phyloP scores from a whole-genome alignment of 2,888 invertebrate genomes.

The Carpatolechia fugitivella region DNA sequence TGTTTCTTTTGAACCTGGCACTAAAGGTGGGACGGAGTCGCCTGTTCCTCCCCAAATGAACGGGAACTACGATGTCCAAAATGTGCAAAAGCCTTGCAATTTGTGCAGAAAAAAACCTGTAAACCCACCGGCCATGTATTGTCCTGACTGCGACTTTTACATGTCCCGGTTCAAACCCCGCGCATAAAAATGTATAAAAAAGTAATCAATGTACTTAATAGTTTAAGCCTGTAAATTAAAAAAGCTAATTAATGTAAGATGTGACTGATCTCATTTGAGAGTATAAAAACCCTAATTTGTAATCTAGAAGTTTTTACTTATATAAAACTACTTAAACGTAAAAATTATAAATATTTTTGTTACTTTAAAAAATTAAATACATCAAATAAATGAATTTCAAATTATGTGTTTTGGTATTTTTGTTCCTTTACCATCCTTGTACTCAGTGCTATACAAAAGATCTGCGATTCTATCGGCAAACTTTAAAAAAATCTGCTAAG shows the following conservation, averaged over 20 bases:
- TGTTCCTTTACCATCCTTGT: background rate
- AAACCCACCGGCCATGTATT: constrained; percentile 88
- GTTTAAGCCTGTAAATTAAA: constrained; percentile 17
- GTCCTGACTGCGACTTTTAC: constrained; percentile 95
- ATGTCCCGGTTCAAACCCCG: constrained; percentile 90
- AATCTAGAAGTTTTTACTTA: constrained; percentile 22
- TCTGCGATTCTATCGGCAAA: background rate
- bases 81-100: constrained; percentile 84
- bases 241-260: constrained; percentile 23
- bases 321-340: constrained; percentile 15
- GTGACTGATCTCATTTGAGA: constrained; percentile 66
- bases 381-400: constrained; percentile 22
- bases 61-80: constrained; percentile 49
- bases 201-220: constrained; percentile 17
- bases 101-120: constrained; percentile 92
- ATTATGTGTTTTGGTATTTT: background rate
- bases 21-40: constrained; percentile 82
- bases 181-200: constrained; percentile 50
- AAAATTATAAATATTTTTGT: constrained; percentile 14
- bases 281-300: constrained; percentile 28
- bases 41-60: constrained; percentile 64
- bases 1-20: constrained; percentile 86
- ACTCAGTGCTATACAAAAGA: background rate
- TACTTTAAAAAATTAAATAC: constrained; percentile 22
- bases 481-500: no score